Evolutionary conservation across 2,113 vertebrate species (phyloP).

Genomic region (Reinhardtius hippoglossoides): DNA sequence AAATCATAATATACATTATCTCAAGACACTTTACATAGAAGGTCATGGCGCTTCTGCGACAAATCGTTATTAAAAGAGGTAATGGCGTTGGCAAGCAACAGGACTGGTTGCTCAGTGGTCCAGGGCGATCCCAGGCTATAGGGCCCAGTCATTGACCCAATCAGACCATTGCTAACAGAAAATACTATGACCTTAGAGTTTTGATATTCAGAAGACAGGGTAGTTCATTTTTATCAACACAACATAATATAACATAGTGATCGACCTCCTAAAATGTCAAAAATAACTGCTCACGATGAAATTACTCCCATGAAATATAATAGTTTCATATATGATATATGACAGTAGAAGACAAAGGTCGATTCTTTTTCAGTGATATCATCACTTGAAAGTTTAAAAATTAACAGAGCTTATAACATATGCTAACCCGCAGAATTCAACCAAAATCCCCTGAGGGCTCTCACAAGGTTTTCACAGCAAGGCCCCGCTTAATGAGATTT

Average conservation of each 20-base stretch:
- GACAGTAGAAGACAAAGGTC: slow-evolving; percentile 3
- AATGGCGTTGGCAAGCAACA: no score
- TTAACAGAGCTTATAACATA: slow-evolving; percentile 1
- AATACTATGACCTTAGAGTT: not conserved
- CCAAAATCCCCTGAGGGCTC: slow-evolving; percentile 1
- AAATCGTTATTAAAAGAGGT: no score
- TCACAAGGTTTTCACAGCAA: slow-evolving; percentile 9
- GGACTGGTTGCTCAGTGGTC: not conserved
- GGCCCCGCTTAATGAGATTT: slow-evolving; percentile 10
- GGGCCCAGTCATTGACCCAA: not conserved
- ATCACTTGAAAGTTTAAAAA: not conserved
- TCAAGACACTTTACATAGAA: no score
- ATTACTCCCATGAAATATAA: not conserved
- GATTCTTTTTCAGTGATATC: not conserved
- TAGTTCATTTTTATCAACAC: not conserved
- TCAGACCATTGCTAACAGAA: not conserved
- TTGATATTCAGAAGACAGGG: not conserved
- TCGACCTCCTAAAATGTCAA: slow-evolving; percentile 16
- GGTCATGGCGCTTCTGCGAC: no score
- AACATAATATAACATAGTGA: not conserved
- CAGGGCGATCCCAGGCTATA: not conserved
- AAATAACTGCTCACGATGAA: slow-evolving; percentile 6
- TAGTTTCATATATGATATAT: not conserved
- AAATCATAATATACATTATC: no score
- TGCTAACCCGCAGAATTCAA: slow-evolving; percentile 11